Conservation (phyloP, 2,888 invertebrate genomes). For the Lypha dubia region DNA sequence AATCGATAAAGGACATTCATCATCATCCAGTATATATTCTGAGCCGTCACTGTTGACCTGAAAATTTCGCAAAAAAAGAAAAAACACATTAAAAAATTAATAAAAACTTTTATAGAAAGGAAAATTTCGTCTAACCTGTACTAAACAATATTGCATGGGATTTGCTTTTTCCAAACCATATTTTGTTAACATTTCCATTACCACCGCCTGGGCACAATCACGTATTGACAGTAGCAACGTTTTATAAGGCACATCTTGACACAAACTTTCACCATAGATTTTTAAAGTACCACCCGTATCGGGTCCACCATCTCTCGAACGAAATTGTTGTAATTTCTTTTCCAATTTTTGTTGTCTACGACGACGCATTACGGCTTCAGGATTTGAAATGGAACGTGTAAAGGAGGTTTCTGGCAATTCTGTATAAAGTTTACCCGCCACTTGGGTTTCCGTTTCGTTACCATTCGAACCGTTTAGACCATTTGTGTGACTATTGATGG, state of each 20-base stretch:
- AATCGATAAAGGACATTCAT: slow-evolving; percentile 98
- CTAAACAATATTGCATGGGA: slow-evolving; percentile 95
- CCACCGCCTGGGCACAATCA: slow-evolving; percentile 96
- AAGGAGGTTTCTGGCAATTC: slow-evolving; percentile 99
- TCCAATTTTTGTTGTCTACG: slow-evolving; percentile 98
- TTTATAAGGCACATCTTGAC: slow-evolving; percentile 99
- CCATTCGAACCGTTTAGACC: slow-evolving; percentile 73
- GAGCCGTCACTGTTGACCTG: slow-evolving; percentile 88
- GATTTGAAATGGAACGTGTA: slow-evolving; percentile 99
- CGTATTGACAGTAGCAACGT: slow-evolving; percentile 96
- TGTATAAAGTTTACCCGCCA: slow-evolving; percentile 96
- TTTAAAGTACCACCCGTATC: slow-evolving; percentile 95
- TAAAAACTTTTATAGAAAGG: neutral
- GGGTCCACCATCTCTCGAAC: slow-evolving; percentile 96
- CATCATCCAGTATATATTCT: slow-evolving; percentile 97
- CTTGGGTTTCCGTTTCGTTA: slow-evolving; percentile 87
- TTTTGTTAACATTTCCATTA: slow-evolving; percentile 98
- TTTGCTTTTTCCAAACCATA: slow-evolving; percentile 96
- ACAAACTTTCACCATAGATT: slow-evolving; percentile 98
- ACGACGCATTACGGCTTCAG: slow-evolving; percentile 99
- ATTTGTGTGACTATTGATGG: slow-evolving; percentile 71
- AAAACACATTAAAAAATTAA: slow-evolving; percentile 1
- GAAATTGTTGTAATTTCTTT: slow-evolving; percentile 97
- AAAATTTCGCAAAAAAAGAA: slow-evolving; percentile 46
- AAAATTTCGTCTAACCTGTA: slow-evolving; percentile 87